These are phyloP conservation scores for Tachysurus vachellii DNA, from an alignment of 2,113 vertebrate species.

Conservation along the genomic window DNA sequence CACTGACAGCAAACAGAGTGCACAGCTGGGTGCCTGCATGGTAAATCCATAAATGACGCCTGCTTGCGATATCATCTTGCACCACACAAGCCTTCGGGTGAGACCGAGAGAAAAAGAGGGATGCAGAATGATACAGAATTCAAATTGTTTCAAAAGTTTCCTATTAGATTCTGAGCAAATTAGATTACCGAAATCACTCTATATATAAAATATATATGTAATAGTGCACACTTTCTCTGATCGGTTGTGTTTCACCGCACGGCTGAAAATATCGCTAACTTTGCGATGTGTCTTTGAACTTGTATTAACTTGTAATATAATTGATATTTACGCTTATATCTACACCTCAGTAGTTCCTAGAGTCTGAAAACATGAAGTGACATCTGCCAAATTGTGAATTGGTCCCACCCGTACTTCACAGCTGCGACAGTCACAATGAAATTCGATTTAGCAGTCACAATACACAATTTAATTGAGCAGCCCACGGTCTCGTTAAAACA, in stretches of 20 bases:
- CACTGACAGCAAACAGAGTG: slow-evolving; percentile 46
- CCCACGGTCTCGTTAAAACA: not conserved
- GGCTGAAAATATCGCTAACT: not conserved
- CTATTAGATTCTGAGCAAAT: not conserved
- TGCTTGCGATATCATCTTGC: slow-evolving; percentile 10
- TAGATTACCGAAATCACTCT: not conserved
- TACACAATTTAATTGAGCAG: slow-evolving; percentile 9
- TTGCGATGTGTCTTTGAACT: not conserved
- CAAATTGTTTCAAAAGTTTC: not conserved
- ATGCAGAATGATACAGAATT: not conserved
- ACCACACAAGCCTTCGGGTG: not conserved
- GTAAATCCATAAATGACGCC: slow-evolving; percentile 17
- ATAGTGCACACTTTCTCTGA: not conserved
- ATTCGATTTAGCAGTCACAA: not conserved
- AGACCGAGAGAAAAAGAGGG: not conserved
- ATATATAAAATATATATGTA: not conserved
- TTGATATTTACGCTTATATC: not conserved
- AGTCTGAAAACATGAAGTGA: not conserved
- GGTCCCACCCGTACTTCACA: slow-evolving; percentile 14
- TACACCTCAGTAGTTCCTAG: not conserved
- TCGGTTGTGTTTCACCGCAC: not conserved
- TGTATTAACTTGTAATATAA: not conserved
- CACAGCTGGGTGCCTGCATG: slow-evolving; percentile 44
- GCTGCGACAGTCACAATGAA: slow-evolving; percentile 17
- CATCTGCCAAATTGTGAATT: slow-evolving; percentile 22